Evolutionary conservation across 2,797 vertebrate species (phyloP), one percentile per base, ranked within the genome.

Genomic region (Liparis tanakae): DNA sequence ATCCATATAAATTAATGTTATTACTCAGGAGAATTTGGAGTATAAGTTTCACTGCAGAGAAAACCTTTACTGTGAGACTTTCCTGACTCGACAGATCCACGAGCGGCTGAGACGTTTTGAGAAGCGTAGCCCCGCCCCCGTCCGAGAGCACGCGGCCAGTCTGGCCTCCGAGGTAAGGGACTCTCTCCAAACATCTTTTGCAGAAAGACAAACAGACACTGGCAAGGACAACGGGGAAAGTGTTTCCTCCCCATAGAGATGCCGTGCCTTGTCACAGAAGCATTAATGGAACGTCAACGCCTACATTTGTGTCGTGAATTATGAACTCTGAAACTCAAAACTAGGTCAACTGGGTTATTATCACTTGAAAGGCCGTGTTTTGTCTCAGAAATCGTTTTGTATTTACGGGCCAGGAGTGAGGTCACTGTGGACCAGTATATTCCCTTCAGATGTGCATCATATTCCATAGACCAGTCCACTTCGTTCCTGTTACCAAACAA

Each of bases 21-120:
- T 63, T 18, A 61, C 22, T 15, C 14, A 15, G 10, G 17, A 46
- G 54, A 56, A 36, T 17, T 54, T 58, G 0, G 2, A 25, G 9
- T 39, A 67, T 37, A 20, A 70, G 37, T 39, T 78, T 22, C 15
- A 51, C 22, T 60, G 36, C 30, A 48, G 60, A 60, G 5, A 67
- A 62, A 75, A 37, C 14, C 17, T 60, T 72, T 30, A 63, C 43
- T 62, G 44, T 76, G 71, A 65, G 17, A 6, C 67, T 79, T 74
- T 71, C 39, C 70, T 61, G 18, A 44, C 58, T 77, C 71, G 72
- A 78, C 90, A 93, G 93, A 90, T 93, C 81, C 92, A 94, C 5
- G 92, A 93, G 79, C 80, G 83, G 20, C 85, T 94, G 83, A 92
- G 79, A 66, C 84, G 71, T 5, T 93, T 93, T 69, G 88, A 90